These are phyloP conservation scores for Temnothorax curvispinosus DNA, from an alignment of 1,140 invertebrate species.

Conservation along the genomic window DNA sequence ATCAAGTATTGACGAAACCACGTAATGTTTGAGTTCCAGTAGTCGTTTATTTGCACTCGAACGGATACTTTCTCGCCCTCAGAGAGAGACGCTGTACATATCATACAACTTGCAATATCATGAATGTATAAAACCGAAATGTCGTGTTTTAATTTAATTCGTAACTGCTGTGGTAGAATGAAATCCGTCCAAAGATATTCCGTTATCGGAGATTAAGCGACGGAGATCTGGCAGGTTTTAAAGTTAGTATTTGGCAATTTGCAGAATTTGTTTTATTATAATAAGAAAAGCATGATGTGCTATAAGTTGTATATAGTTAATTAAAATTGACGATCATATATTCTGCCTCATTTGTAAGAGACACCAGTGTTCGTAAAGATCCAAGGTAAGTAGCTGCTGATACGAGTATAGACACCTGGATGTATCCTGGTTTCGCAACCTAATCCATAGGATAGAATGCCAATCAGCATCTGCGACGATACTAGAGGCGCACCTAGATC, in stretches of 20 bases:
- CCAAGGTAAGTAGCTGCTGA: slow-evolving; percentile 88
- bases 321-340: background rate
- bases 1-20: slow-evolving; percentile 49
- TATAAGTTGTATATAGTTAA: background rate
- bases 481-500: slow-evolving; percentile 88
- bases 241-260: background rate
- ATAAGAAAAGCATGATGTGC: background rate
- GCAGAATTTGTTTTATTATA: slow-evolving; percentile 17
- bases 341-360: background rate
- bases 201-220: background rate
- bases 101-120: background rate
- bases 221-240: background rate
- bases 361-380: slow-evolving; percentile 60
- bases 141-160: slow-evolving; percentile 15
- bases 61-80: slow-evolving; percentile 26
- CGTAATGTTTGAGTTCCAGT: slow-evolving; percentile 38
- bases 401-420: slow-evolving; percentile 91
- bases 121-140: background rate
- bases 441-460: slow-evolving; percentile 91
- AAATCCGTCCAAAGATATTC: slow-evolving; percentile 3
- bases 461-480: slow-evolving; percentile 87
- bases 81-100: background rate
- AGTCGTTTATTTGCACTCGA: slow-evolving; percentile 26
- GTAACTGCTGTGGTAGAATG: background rate
- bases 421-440: slow-evolving; percentile 88